Base-by-base conservation (phyloP, 2,888 invertebrate species). In the Galeopsomyia nigrocyanea region DNA sequence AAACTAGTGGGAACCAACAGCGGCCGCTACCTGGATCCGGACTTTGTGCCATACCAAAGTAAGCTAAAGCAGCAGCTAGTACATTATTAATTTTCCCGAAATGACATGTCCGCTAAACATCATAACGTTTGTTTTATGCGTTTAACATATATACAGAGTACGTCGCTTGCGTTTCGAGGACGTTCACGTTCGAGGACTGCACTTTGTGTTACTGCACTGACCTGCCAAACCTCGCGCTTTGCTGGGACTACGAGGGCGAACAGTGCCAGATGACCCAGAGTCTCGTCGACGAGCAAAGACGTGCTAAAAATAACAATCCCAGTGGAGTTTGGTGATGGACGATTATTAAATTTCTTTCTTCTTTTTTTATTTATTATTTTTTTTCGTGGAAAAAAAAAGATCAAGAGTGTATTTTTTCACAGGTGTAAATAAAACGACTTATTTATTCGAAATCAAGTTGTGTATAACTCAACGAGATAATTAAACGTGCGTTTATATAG, bases 161-260 rank as follows among this genome's bases (percentile, higher is more conserved):
- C 67, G 6, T 60, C n/a, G 58, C 57, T 14, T 74, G 74, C 56
- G 70, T 67, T 17, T 22, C 74, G 39, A 26, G 63, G 51, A 66
- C 51, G 9, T 74, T 74, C 55, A 13, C 51, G 5, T 62, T 73
- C 51, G 50, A 67, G 26, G 26, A 19, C 6, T 73, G 73, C 47
- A 70, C 63, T 7, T 19, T 74, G 21, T 74, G 70, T 58, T 74
- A 58, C 26, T 74, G 74, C 58, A 74, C 67, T 17, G 70, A 74
- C 17, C n/a, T 57, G 10, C 69, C 73, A 26, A 73, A 62, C 31
- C n/a, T 73, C 17, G 73, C 50, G 3, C 21, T 70, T 5, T 74
- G 74, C 55, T 70, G 74, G 70, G 66, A 74, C 55, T 66, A 70
- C 47, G 19, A 53, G 21, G 57, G 47, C 13, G 62, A 62, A 3